Base-by-base conservation (phyloP, 2,797 vertebrate genomes). In the Pseudochromis fuscus region DNA sequence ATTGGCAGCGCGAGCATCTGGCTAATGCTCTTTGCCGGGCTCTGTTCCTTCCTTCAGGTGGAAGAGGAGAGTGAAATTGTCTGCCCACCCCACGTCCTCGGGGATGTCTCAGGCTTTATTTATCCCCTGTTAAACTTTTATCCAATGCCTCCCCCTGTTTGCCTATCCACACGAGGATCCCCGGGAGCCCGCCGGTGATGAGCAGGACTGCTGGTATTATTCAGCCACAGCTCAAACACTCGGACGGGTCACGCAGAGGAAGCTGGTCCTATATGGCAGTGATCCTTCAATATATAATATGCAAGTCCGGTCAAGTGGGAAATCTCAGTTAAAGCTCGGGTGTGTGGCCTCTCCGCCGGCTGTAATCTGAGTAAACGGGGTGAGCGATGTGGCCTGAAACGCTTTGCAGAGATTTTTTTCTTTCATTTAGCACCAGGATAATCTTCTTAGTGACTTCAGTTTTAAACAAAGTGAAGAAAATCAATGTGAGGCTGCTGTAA, bases 11-110 rank as follows among this genome's bases (percentile, higher is more conserved):
- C 1, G 11, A 75, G 38, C 35, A 71, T 62, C 40, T 66, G 74
- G 56, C 53, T 70, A 21, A 67, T 38, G 68, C 62, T 63, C 62
- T 55, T 66, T 42, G 30, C 67, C 31, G 27, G 31, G 11, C 27
- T 68, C 53, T 53, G 66, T 63, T 63, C 31, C 62, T 35, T 66
- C 46, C 38, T 68, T 63, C 72, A 69, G 63, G 48, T 60, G 52
- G 67, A 60, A 28, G 46, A 56, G 19, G 27, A 52, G 37, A 63
- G 61, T 23, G 37, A 71, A 45, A 40, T 50, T 19, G 33, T 75
- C 33, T 55, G 51, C 28, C 51, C 19, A 6, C 44, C 62, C 33
- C 24, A 30, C 57, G 11, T 84, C 73, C 66, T 62, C 31, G 2
- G 65, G 63, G 51, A 67, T 12, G 2, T 55, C 13, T 40, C 61